These are phyloP conservation scores for Cheiracanthium punctorium DNA, from an alignment of 2,888 invertebrate genomes.

Conservation along the genomic window DNA sequence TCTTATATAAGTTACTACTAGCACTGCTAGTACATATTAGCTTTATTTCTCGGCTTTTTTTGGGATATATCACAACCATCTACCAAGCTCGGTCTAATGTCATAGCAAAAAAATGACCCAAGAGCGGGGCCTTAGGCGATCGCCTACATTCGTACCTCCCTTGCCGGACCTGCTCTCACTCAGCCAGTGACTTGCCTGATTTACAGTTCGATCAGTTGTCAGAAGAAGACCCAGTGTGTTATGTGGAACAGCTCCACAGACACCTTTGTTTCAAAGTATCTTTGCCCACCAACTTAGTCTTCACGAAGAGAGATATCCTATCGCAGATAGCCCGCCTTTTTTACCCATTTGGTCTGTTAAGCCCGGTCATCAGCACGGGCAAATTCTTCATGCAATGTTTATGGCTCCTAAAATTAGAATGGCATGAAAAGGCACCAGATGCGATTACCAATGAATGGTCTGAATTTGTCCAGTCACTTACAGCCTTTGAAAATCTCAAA, in stretches of 20 bases:
- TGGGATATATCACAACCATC: too few relatives aligned
- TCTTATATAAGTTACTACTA: too few relatives aligned
- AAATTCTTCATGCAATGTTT: constrained; percentile 32
- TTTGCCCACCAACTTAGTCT: neutral
- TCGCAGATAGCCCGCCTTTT: neutral
- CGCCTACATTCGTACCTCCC: too few relatives aligned
- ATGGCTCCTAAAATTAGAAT: constrained; percentile 18
- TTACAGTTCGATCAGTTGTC: neutral
- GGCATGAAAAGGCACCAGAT: neutral
- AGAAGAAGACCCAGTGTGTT: neutral
- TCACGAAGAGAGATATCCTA: constrained; percentile 5
- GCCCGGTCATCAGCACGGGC: constrained; percentile 8
- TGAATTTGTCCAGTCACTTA: neutral
- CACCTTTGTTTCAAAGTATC: neutral
- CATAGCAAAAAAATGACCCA: too few relatives aligned
- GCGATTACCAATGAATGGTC: neutral
- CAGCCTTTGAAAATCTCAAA: neutral
- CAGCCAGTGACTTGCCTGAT: constrained; percentile 33
- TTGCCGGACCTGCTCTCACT: too few relatives aligned
- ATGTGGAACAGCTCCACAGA: neutral
- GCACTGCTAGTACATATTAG: too few relatives aligned
- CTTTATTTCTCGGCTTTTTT: too few relatives aligned
- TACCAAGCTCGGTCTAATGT: too few relatives aligned
- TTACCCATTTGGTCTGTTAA: neutral
- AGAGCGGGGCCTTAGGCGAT: too few relatives aligned